These are phyloP conservation scores for Grammatotria lemairii DNA, from an alignment of 2,113 vertebrate species.

Conservation along the genomic window DNA sequence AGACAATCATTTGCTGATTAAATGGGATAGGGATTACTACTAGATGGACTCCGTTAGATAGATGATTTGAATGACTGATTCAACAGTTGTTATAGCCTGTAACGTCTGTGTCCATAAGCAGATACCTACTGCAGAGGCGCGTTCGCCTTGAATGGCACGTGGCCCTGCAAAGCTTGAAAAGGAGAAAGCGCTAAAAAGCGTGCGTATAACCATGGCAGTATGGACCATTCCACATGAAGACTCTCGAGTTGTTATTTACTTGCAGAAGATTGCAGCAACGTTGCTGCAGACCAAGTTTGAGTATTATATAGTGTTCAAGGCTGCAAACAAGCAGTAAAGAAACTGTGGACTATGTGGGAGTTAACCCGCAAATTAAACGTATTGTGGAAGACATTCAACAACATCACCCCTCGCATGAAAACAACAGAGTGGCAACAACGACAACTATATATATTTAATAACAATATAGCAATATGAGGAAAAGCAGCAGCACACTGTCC, in stretches of 20 bases:
- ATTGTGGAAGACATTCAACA: neutral
- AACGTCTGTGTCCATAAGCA: neutral
- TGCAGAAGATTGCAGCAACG: neutral
- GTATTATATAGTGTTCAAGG: neutral
- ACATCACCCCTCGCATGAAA: neutral
- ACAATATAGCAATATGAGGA: neutral
- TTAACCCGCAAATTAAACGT: neutral
- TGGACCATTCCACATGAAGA: neutral
- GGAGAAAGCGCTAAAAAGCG: neutral
- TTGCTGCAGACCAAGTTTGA: neutral
- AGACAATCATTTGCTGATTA: neutral
- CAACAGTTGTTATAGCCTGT: neutral
- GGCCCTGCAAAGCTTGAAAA: neutral
- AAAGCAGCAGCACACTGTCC: neutral
- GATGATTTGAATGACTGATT: neutral
- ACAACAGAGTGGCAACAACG: neutral
- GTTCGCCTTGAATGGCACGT: neutral
- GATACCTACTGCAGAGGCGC: neutral
- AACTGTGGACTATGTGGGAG: neutral
- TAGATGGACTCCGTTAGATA: neutral
- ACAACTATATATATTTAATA: neutral
- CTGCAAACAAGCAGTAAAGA: neutral
- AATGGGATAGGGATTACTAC: neutral
- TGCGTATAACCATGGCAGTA: neutral
- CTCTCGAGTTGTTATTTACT: neutral